Evolutionary conservation across 2,113 vertebrate species (phyloP), one percentile per base, ranked within the genome.

Genomic region (Hirundichthys speculiger): DNA sequence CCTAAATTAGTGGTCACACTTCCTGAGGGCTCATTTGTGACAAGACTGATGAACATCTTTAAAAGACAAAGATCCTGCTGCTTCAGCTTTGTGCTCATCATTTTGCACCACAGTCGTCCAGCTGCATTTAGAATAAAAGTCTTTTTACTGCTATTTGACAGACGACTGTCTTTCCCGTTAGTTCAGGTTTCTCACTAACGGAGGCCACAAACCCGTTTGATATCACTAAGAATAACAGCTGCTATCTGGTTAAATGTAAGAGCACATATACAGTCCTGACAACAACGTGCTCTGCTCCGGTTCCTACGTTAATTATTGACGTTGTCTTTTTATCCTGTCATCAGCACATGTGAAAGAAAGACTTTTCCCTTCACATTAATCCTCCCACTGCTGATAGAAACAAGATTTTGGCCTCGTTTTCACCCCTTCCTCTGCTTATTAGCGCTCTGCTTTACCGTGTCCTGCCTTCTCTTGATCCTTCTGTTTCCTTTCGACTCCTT

Each of bases 311-410:
- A n/a, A n/a, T n/a, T 34, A 34, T 34, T 34, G 6, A 34, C 30
- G 30, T 5, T 7, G 4, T 34, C 9, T 9, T 34, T 34, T 70
- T 16, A 13, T 18, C 46, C 24, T 7, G 18, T 46, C 30, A 72
- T 12, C 11, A 66, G 25, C 74, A 3, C 42, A 10, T 49, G 10
- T 27, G n/a, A 59, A 18, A 22, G 50, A 64, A 63, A 27, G 20
- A 51, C 30, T 19, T n/a, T n/a, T 64, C 12, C 43, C 34, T 74
- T 69, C 24, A 41, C 85, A 87, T 83, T 89, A 61, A 86, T 85
- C 75, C 61, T 83, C 69, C 58, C 52, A 62, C 72, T 10, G 50
- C 65, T 21, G 52, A 56, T 60, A 64, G 66, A 80, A 83, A 85
- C 74, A 83, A 21, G 39, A 62, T 65, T 49, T 47, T 79, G 59